These are phyloP conservation scores for Rhagonycha lutea DNA, from an alignment of 2,888 invertebrate genomes.

Conservation along the genomic window DNA sequence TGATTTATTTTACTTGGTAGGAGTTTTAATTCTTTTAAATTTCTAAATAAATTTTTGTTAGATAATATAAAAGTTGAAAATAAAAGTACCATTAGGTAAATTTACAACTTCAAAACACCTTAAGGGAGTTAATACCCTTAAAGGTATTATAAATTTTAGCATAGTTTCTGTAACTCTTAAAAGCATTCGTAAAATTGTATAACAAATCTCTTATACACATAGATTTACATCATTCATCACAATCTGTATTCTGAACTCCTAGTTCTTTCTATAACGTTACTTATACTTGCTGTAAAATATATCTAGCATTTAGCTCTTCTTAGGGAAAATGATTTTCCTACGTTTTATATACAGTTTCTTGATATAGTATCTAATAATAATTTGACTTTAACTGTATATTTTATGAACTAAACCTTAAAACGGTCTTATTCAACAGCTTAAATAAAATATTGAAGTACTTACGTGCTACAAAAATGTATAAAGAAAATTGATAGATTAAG, in stretches of 20 bases:
- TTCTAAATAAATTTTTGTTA: neutral
- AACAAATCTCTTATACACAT: neutral
- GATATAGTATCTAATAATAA: neutral
- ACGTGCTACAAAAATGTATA: neutral
- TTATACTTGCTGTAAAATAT: neutral
- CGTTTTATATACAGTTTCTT: neutral
- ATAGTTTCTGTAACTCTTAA: conserved; percentile 1
- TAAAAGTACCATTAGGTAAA: neutral
- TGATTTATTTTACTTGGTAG: neutral
- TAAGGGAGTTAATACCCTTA: neutral
- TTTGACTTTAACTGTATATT: neutral
- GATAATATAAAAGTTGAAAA: neutral
- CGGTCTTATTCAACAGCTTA: neutral
- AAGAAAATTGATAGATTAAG: neutral
- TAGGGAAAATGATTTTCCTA: neutral
- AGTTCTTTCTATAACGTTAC: neutral
- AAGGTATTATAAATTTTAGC: neutral
- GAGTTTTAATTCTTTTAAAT: neutral
- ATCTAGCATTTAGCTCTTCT: neutral
- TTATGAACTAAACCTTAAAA: neutral
- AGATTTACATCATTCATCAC: neutral
- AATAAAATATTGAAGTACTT: neutral
- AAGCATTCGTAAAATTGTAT: conserved; percentile 1
- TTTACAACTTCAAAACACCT: neutral
- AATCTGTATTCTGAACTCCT: neutral